phyloP scores from a whole-genome alignment of 2,888 invertebrate species.

The Crepidodera aurea region DNA sequence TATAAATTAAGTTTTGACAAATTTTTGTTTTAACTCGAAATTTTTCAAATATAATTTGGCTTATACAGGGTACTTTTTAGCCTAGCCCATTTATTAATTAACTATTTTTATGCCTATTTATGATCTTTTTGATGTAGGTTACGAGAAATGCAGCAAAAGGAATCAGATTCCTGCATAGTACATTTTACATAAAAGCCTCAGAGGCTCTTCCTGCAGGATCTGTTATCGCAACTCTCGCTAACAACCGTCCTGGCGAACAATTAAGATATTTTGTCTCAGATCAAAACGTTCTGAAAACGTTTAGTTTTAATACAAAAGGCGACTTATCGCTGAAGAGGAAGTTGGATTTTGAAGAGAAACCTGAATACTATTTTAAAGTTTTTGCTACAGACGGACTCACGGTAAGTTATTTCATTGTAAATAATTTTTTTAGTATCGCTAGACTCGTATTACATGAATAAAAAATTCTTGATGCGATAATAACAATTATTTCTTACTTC shows the following conservation, averaged over 20 bases:
- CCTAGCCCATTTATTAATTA: too few relatives aligned
- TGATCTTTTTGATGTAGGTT: constrained; percentile 21
- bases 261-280: constrained; percentile 81
- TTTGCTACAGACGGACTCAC: constrained; percentile 82
- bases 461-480: too few relatives aligned
- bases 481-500: too few relatives aligned
- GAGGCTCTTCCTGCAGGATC: constrained; percentile 81
- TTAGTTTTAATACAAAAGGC: constrained; percentile 80
- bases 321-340: constrained; percentile 78
- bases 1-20: too few relatives aligned
- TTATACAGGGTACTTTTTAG: too few relatives aligned
- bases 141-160: constrained; percentile 60
- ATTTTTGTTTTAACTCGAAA: too few relatives aligned
- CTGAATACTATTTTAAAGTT: constrained; percentile 78
- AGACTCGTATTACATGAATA: too few relatives aligned
- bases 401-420: constrained; percentile 68
- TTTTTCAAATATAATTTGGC: too few relatives aligned
- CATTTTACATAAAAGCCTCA: constrained; percentile 74
- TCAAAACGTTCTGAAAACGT: constrained; percentile 75
- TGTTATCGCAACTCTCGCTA: constrained; percentile 74
- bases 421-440: neutral
- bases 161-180: constrained; percentile 73
- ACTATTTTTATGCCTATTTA: neutral
- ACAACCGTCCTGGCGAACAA: constrained; percentile 70
- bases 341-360: constrained; percentile 80